phyloP scores from a whole-genome alignment of 2,888 invertebrate genomes.

The Spodoptera littoralis region DNA sequence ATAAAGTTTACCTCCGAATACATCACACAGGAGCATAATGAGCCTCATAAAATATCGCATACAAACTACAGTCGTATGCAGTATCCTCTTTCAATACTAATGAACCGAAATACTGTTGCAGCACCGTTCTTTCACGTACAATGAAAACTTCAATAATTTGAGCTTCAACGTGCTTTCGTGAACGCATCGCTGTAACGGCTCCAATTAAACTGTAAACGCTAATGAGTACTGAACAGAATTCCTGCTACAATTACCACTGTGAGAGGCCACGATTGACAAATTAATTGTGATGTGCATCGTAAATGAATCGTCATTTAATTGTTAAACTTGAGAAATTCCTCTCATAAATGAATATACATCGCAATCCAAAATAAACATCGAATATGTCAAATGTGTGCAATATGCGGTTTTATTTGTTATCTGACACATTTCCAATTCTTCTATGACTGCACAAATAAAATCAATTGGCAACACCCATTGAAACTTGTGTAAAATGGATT shows the following conservation, averaged over 20 bases:
- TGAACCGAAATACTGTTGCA: conserved; percentile 48
- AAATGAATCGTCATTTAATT: conserved; percentile 10
- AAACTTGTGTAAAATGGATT: conserved; percentile 30
- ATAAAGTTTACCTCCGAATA: conserved; percentile 36
- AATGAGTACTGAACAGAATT: conserved; percentile 41
- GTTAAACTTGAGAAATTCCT: background rate
- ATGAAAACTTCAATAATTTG: conserved; percentile 50
- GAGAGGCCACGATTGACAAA: conserved; percentile 40
- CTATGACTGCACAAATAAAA: conserved; percentile 27
- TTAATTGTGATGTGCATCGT: conserved; percentile 39
- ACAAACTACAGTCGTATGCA: conserved; percentile 36
- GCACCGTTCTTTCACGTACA: conserved; percentile 39
- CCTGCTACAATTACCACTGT: conserved; percentile 31
- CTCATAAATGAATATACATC: no score
- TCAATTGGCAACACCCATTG: conserved; percentile 38
- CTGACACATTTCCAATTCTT: conserved; percentile 22
- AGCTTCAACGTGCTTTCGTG: conserved; percentile 31
- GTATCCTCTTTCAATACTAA: conserved; percentile 55
- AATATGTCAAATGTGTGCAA: conserved; percentile 4
- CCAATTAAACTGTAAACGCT: conserved; percentile 51
- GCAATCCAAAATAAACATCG: conserved; percentile 3
- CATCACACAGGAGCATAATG: conserved; percentile 41
- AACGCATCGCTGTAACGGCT: conserved; percentile 40
- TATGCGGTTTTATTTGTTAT: conserved; percentile 4
- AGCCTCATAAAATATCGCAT: conserved; percentile 50